A percentile compares a stretch with the other conserved stretches of the same genome.
Conservation (phyloP, 2,888 invertebrate species). For the Odontomyia ornata region DNA sequence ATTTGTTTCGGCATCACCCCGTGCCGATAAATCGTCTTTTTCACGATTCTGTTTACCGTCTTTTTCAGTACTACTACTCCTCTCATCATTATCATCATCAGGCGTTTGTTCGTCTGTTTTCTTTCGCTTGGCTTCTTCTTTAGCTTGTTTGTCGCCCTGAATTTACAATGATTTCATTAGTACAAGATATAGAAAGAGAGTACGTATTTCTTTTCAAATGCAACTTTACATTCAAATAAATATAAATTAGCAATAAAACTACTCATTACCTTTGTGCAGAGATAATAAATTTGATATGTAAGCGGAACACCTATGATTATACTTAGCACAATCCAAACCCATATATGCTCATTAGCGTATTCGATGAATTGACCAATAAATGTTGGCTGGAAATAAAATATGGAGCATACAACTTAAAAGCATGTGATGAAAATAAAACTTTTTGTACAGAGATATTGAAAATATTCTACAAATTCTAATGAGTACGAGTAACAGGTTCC, state of each 20-base stretch:
- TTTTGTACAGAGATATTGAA: too few relatives aligned
- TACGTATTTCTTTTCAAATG: too few relatives aligned
- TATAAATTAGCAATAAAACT: neutral
- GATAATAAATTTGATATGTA: slow-evolving; percentile 81
- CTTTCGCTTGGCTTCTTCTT: slow-evolving; percentile 68
- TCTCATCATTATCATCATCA: slow-evolving; percentile 43
- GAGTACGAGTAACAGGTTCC: too few relatives aligned
- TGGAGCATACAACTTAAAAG: neutral
- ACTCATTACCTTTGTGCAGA: slow-evolving; percentile 71
- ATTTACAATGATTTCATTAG: slow-evolving; percentile 37
- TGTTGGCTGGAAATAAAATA: slow-evolving; percentile 72
- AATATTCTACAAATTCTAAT: too few relatives aligned
- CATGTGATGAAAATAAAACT: neutral
- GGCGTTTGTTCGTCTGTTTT: slow-evolving; percentile 77
- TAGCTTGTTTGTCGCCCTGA: slow-evolving; percentile 41
- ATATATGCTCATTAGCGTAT: slow-evolving; percentile 85
- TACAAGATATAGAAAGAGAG: neutral
- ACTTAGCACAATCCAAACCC: slow-evolving; percentile 89
- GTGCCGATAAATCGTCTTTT: slow-evolving; percentile 48
- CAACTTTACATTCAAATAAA: too few relatives aligned
- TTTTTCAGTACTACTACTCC: neutral
- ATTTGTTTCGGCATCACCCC: slow-evolving; percentile 48
- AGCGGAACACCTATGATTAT: slow-evolving; percentile 81
- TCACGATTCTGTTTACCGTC: neutral
- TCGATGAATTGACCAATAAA: slow-evolving; percentile 78